phyloP scores from a whole-genome alignment of 2,888 invertebrate species.

The Ariolimax columbianus region DNA sequence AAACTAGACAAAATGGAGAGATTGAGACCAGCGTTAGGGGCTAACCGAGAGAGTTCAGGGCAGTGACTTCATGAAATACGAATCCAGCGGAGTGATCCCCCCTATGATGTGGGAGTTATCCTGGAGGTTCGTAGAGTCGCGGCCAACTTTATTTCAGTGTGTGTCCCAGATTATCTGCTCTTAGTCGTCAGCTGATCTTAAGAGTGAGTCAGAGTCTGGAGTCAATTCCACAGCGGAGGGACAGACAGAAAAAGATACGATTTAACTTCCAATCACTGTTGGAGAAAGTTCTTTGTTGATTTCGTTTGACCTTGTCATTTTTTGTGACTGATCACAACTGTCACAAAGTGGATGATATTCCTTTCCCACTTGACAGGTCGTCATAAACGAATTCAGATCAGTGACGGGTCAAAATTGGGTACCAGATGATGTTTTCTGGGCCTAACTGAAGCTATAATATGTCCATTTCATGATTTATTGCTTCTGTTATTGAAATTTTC shows the following conservation, averaged over 20 bases:
- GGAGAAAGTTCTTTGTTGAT: background rate
- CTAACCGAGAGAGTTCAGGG: slow-evolving; percentile 25
- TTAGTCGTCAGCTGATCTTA: background rate
- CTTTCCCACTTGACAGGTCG: too few relatives aligned
- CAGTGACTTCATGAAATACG: slow-evolving; percentile 37
- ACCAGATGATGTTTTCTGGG: too few relatives aligned
- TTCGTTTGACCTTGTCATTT: too few relatives aligned
- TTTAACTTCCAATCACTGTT: background rate
- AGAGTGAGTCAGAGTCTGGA: background rate
- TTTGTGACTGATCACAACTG: too few relatives aligned
- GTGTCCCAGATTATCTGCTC: background rate
- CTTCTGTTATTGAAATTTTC: too few relatives aligned
- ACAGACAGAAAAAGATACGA: background rate
- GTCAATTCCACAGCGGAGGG: background rate
- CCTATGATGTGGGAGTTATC: slow-evolving; percentile 3
- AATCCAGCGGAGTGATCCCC: slow-evolving; percentile 25
- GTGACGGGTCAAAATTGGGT: too few relatives aligned
- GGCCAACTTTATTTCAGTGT: background rate
- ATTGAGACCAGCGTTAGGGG: background rate
- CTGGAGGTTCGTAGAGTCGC: background rate
- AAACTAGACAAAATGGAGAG: background rate
- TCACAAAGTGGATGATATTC: too few relatives aligned
- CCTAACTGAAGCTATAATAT: too few relatives aligned
- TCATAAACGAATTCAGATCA: too few relatives aligned
- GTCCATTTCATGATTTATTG: too few relatives aligned